Evolutionary conservation across 2,888 invertebrate species (phyloP).

Genomic region (Phania funesta): DNA sequence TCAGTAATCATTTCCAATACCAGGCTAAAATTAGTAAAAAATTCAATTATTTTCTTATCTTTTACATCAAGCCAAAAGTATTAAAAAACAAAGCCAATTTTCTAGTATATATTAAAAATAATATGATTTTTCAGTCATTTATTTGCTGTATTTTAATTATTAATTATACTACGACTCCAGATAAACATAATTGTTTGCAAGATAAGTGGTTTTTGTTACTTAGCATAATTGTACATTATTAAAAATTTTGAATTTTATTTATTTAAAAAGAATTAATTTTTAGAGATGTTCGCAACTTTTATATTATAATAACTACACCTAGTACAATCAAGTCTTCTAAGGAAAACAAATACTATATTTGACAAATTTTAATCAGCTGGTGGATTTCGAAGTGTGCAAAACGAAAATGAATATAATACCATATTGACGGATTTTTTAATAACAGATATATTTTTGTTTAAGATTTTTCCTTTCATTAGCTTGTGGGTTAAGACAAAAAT

Average conservation of each 20-base stretch:
- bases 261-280: background rate
- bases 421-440: background rate
- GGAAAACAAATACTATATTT: background rate
- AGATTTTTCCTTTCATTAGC: background rate
- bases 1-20: no score
- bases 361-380: background rate
- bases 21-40: no score
- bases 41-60: no score
- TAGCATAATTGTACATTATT: slow-evolving; percentile 31
- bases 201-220: slow-evolving; percentile 1
- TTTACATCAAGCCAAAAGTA: no score
- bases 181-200: background rate
- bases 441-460: background rate
- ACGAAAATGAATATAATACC: background rate
- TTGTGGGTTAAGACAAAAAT: background rate
- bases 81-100: no score
- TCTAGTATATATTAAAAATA: background rate
- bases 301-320: slow-evolving; percentile 6
- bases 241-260: background rate
- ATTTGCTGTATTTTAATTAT: slow-evolving; percentile 19
- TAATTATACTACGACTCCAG: slow-evolving; percentile 31
- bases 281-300: background rate
- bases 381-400: background rate
- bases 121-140: background rate
- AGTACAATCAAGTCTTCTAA: slow-evolving; percentile 17